Percentiles rank a stretch among this genome's conserved stretches.
Conservation (phyloP, 2,888 invertebrate genomes). For the Pristionchus mayeri region DNA sequence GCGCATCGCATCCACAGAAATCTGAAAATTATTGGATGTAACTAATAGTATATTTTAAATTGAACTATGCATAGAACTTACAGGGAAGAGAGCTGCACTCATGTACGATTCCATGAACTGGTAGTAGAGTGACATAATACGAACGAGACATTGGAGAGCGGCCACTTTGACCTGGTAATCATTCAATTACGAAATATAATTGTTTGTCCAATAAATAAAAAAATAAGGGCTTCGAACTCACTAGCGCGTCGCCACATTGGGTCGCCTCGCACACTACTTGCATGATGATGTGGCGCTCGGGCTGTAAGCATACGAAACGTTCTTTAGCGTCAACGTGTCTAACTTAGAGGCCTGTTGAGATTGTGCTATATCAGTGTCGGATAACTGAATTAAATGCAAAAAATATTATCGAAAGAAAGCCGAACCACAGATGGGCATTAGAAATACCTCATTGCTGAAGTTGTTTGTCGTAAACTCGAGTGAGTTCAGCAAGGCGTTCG, state of each 20-base stretch:
- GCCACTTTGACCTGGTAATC: conserved; percentile 82
- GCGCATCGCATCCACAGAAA: conserved; percentile 98
- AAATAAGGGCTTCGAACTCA: conserved; percentile 78
- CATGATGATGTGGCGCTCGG: conserved; percentile 98
- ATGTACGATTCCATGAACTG: conserved; percentile 99
- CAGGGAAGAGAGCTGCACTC: conserved; percentile 86
- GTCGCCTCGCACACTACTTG: conserved; percentile 99
- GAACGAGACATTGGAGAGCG: conserved; percentile 96
- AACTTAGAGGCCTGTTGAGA: too few species aligned
- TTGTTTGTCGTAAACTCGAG: conserved; percentile 98
- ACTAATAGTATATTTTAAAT: too few species aligned
- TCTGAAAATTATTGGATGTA: conserved; percentile 79
- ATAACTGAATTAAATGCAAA: background rate
- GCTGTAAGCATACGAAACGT: conserved; percentile 77
- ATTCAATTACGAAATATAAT: too few species aligned
- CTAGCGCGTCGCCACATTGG: conserved; percentile 90
- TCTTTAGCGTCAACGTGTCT: too few species aligned
- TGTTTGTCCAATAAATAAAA: background rate
- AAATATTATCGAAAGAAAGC: background rate
- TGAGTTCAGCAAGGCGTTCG: conserved; percentile 95
- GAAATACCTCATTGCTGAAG: conserved; percentile 89
- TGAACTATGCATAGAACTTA: background rate
- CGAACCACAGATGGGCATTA: background rate
- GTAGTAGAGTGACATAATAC: conserved; percentile 97
- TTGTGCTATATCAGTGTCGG: too few species aligned